phyloP scores from a whole-genome alignment of 2,113 vertebrate species.

The Austrofundulus limnaeus region DNA sequence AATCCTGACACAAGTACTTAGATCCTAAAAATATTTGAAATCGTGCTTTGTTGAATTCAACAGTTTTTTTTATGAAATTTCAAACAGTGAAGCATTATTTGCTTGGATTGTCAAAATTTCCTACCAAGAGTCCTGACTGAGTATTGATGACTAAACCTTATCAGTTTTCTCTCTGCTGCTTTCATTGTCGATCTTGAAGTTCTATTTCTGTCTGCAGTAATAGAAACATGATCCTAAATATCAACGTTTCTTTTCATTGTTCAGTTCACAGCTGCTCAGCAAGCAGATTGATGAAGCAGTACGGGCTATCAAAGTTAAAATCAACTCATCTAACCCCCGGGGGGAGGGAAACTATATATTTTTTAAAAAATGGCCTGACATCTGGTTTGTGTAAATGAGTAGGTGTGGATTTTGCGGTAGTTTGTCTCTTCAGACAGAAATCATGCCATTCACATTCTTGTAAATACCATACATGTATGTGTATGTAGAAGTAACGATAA shows the following conservation, averaged over 20 bases:
- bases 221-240: constrained; percentile 67
- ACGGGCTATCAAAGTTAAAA: constrained; percentile 49
- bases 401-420: constrained; percentile 20
- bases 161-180: constrained; percentile 28
- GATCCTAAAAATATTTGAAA: background rate
- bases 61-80: too few relatives aligned
- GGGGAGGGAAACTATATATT: constrained; percentile 11
- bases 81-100: constrained; percentile 1
- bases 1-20: background rate
- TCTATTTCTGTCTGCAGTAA: constrained; percentile 64
- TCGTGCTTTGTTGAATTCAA: background rate
- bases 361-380: constrained; percentile 19
- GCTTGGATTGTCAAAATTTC: constrained; percentile 17
- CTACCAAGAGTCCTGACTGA: constrained; percentile 20
- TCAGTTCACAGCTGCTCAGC: constrained; percentile 60
- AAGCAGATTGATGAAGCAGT: constrained; percentile 49
- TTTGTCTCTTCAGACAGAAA: constrained; percentile 27
- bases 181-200: constrained; percentile 66
- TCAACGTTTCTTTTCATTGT: constrained; percentile 57
- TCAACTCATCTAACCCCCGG: constrained; percentile 25
- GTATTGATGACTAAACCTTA: background rate
- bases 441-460: too few relatives aligned
- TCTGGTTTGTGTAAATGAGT: constrained; percentile 41
- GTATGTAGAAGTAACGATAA: too few relatives aligned
- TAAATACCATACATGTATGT: too few relatives aligned